Evolutionary conservation across 2,888 invertebrate genomes (phyloP), one percentile per base, ranked within the genome.

Genomic region (Spodoptera exigua): DNA sequence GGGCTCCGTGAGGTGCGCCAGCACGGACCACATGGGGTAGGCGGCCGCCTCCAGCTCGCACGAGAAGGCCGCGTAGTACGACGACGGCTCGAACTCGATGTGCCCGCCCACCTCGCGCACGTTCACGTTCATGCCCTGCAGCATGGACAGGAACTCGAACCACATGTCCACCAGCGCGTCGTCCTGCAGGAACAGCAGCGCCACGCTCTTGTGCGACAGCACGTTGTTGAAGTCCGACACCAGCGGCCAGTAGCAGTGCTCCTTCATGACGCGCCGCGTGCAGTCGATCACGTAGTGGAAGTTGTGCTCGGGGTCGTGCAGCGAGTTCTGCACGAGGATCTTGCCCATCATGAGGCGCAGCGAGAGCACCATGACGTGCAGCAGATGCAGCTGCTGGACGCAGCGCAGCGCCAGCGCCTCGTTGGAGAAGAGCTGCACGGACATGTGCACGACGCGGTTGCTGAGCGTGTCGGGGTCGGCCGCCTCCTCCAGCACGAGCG

Each of bases 71-170:
- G 99, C 98, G 93, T 99, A 99, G 93, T 99, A 99, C 13, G 98
- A 98, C 73, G 98, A 98, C 41, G 99, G 98, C 90, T 99, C 99
- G 94, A 98, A 99, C 94, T 99, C 99, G 13, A 99, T 97, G 92
- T 99, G 99, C 53, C 97, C 97, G 79, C 96, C 96, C 71, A 98
- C 94, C 90, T 99, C 98, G 67, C 99, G 96, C 74, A 97, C 96
- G 94, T 99, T 99, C 49, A 99, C 97, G 93, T 99, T 99, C 99
- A 99, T 99, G 66, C 99, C 98, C 96, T 99, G 99, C 90, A 99
- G 96, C 96, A 98, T 97, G 5, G 98, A 96, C 16, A 99, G 94
- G 87, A 99, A 98, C 82, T 97, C 96, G 91, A 99, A 98, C 99
- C 99, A 99, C 97, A 98, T 97, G 81, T 98, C 97, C 41, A 99